Base-by-base conservation (phyloP, 1,140 invertebrate genomes). In the Drosophila ananassae region DNA sequence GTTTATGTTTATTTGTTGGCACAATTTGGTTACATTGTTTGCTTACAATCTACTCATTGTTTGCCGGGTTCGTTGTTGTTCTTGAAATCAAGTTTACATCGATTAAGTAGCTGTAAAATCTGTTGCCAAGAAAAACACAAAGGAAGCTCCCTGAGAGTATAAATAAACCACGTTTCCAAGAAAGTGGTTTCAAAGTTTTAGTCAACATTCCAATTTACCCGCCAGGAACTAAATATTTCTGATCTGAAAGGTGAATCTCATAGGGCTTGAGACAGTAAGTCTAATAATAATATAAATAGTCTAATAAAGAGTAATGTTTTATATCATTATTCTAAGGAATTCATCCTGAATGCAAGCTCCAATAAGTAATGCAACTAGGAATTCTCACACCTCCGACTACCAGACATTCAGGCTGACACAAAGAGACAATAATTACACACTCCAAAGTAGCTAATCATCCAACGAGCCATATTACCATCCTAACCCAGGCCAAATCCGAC, bases 11-110 rank as follows among this genome's bases (percentile, higher is more conserved):
- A 89, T 87, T 87, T 87, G 82, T 89, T 87, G 75, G 78, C 77
- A 89, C 82, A 87, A 87, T 87, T 87, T 87, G 82, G 83, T 83
- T 89, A 87, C 83, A 89, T 87, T 87, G 82, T 87, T 87, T 87
- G 79, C 67, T 82, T 72, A 87, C 83, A 87, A 89, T 87, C 82
- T 87, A 76, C 61, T 66, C 82, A 74, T 73, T 73, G 67, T 81
- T 82, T 66, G 76, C 79, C 50, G 54, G 58, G 30, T 62, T 46
- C 63, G 55, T 50, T 71, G 60, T 46, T 73, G 46, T 64, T 84
- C 60, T 71, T 66, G 77, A 71, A 87, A 87, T 82, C 82, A 87
- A 87, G 74, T 75, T 87, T 68, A 87, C 74, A 87, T 56, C 81
- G 81, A 85, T 85, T 85, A 85, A 78, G 74, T 81, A 87, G 82